Evolutionary conservation across 2,888 invertebrate species (phyloP).

Genomic region (Ptychoptera albimana): DNA sequence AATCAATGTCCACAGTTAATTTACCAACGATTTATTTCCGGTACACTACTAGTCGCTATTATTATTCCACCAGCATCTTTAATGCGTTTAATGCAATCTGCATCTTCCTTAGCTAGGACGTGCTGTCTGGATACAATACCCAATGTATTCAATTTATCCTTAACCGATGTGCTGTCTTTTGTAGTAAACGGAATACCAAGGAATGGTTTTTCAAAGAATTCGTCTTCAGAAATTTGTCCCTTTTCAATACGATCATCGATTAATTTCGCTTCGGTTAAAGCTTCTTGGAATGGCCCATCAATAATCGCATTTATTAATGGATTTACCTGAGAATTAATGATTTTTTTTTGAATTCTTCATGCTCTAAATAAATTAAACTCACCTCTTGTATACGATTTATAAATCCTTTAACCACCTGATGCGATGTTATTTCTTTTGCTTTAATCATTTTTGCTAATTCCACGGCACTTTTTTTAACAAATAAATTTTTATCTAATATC

Average conservation of each 20-base stretch:
- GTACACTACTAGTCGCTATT: constrained; percentile 80
- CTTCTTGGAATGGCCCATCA: constrained; percentile 61
- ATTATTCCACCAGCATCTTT: constrained; percentile 73
- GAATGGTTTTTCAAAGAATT: constrained; percentile 58
- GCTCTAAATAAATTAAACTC: constrained; percentile 13
- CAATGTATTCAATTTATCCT: constrained; percentile 54
- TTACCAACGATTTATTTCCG: constrained; percentile 82
- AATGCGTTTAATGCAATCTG: constrained; percentile 56
- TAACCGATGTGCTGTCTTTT: constrained; percentile 72
- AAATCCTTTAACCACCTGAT: constrained; percentile 53
- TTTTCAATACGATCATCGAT: constrained; percentile 51
- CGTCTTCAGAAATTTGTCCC: constrained; percentile 40
- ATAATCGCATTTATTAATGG: constrained; percentile 66
- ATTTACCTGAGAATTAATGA: constrained; percentile 38
- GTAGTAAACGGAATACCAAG: constrained; percentile 80
- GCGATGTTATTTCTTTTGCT: constrained; percentile 44
- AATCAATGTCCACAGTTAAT: constrained; percentile 6
- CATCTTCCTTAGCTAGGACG: constrained; percentile 51
- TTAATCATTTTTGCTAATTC: constrained; percentile 50
- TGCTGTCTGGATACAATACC: constrained; percentile 46
- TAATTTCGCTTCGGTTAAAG: constrained; percentile 57
- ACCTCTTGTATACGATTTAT: constrained; percentile 62
- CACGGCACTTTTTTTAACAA: constrained; percentile 45
- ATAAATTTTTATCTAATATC: constrained; percentile 15
- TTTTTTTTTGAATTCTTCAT: neutral